Evolutionary conservation across 2,113 vertebrate species (phyloP).

Genomic region (Podocnemis expansa): DNA sequence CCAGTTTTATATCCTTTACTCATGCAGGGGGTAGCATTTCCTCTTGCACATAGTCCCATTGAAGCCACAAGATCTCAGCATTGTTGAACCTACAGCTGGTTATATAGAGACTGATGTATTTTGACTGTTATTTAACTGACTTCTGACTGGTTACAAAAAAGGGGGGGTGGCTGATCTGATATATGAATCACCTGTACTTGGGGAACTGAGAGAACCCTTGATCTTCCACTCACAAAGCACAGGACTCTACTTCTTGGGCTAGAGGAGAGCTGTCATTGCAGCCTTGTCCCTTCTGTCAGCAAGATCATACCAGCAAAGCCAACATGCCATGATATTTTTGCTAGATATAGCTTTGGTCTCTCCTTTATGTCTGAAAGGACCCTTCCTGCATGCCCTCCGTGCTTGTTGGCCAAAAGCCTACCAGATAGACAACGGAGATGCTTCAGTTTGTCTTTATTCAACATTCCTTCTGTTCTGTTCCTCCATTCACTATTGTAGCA

Average conservation of each 20-base stretch:
- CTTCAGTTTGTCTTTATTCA: accelerated
- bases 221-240: neutral
- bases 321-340: neutral
- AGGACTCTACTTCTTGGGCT: neutral
- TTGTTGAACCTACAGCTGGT: too few relatives aligned
- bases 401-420: neutral
- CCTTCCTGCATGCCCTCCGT: neutral
- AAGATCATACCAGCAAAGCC: neutral
- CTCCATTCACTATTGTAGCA: accelerated
- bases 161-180: too few relatives aligned
- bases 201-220: neutral
- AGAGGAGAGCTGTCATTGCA: neutral
- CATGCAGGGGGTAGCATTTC: too few relatives aligned
- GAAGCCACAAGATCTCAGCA: too few relatives aligned
- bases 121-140: too few relatives aligned
- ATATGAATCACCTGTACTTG: neutral
- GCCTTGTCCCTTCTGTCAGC: too few relatives aligned
- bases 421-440: neutral
- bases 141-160: too few relatives aligned
- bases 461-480: neutral
- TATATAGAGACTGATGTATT: too few relatives aligned
- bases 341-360: accelerated
- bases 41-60: too few relatives aligned
- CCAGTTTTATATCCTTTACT: too few relatives aligned
- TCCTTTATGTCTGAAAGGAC: accelerated